Conservation (phyloP, 2,113 vertebrate genomes). For the Chunga burmeisteri region DNA sequence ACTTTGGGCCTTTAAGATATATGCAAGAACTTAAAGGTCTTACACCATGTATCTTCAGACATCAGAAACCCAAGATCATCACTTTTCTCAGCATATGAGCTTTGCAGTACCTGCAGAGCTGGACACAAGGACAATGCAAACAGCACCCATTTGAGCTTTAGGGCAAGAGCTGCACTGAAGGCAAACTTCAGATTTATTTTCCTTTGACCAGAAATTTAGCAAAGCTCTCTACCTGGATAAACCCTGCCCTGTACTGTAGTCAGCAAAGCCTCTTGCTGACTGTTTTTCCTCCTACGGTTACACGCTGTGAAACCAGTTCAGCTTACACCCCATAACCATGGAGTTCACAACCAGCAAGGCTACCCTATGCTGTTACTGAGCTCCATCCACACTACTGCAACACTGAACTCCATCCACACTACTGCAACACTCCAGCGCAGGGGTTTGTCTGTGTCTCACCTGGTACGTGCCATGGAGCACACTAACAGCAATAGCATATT, state of each 20-base stretch:
- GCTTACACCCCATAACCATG: neutral
- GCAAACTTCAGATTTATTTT: neutral
- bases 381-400: neutral
- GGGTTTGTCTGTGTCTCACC: neutral
- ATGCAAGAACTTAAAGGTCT: neutral
- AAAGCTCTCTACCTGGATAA: neutral
- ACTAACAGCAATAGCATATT: neutral
- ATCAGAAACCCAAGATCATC: neutral
- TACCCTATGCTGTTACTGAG: neutral
- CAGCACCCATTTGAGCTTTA: neutral
- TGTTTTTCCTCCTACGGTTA: accelerated
- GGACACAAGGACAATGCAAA: neutral
- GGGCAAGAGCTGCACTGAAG: neutral
- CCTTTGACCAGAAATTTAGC: neutral
- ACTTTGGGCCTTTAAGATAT: neutral
- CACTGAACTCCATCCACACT: neutral
- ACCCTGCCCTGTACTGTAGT: neutral
- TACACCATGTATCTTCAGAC: neutral
- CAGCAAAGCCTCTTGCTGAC: neutral
- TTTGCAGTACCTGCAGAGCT: neutral
- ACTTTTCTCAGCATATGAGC: neutral
- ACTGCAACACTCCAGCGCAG: neutral
- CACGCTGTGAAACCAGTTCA: neutral
- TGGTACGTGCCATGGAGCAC: accelerated
- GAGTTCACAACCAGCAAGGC: neutral